Base-by-base conservation (phyloP, 2,888 invertebrate genomes). In the Hoplodrina blanda region DNA sequence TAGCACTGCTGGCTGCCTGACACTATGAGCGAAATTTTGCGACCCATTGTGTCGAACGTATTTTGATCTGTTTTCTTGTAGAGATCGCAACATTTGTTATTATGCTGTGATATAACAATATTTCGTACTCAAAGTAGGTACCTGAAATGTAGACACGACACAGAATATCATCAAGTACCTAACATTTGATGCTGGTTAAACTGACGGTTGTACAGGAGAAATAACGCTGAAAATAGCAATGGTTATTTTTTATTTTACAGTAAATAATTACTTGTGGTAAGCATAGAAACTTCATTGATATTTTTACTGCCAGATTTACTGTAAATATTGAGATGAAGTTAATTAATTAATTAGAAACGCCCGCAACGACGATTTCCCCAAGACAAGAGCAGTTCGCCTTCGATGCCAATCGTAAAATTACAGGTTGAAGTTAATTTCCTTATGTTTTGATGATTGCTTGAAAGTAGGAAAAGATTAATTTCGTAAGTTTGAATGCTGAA, bases 381-480 rank as follows among this genome's bases (percentile, higher is more conserved):
- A 67, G 50, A 53, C 62, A 60, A 64, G 52, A 61, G 65, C 44
- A 41, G 80, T 74, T 74, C 52, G 74, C 79, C 80, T 79, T 79
- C 83, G 63, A 75, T 82, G 61, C 54, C 52, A 80, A 78, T 80
- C 83, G 52, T 82, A 69, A 82, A 82, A 79, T 82, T 66, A 69
- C 69, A 66, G 50, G 80, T 74, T 69, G 15, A 79, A 73, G 52
- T 65, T 54, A 66, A 82, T 69, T 82, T 80, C 80, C 80, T 79
- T 80, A 64, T 74, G 69, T 80, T 82, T 79, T 73, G 61, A 67
- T 64, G 57, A 60, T 66, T 65, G 56, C 53, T 70, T 33, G 70
- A 80, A 76, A 80, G 61, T 62, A 59, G 67, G 56, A 44, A 54
- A 53, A 62, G 56, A 54, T 49, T 13, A 17, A 37, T 62, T 62